Evolutionary conservation across 1,140 invertebrate species (phyloP), one percentile per base, ranked within the genome.

Genomic region (Agraylea sexmaculata): DNA sequence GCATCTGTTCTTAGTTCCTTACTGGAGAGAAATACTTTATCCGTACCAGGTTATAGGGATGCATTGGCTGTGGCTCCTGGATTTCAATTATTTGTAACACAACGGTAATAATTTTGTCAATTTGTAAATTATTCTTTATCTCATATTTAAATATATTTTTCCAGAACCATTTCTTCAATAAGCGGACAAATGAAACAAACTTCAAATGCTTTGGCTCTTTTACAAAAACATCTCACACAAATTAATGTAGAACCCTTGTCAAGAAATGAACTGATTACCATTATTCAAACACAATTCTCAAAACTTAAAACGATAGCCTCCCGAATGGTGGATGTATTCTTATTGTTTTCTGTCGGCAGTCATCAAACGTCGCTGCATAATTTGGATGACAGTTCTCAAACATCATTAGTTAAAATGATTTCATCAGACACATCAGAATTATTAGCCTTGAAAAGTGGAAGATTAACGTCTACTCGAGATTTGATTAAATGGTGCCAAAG

Each of bases 71-170:
- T 83, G 8, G 73, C 79, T 38, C 80, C 81, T 31, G 82, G 82
- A 7, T 95, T 97, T 64, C 87, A 93, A 55, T 61, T 97, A 1
- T 94, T 96, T 70, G 74, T 90, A 2, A 95, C 89, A 2, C 78
- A 86, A 63, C 74, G 86, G 81, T 87, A 63, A 56, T 34, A 45
- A 11, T 13, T 36, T 12, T 43, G 13, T 10, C 16, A 25, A 3
- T 13, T 42, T 43, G 18, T 12, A 13, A 40, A 20, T 21, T 6
- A 4, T 8, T 17, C 8, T 30, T 7, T 18, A 32, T 27, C 31
- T 35, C 37, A 42, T 34, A 42, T 45, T 29, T 50, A 46, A 36
- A 41, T 30, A 46, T 50, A 28, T 44, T 42, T 37, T 35, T 35
- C n/a, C 53, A 81, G 83, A 58, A 61, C 64, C 66, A 41, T 70